Percentiles rank a stretch among this genome's conserved stretches.
These are phyloP conservation scores for Pimephales promelas DNA, from an alignment of 2,113 vertebrate species.

Conservation along the genomic window DNA sequence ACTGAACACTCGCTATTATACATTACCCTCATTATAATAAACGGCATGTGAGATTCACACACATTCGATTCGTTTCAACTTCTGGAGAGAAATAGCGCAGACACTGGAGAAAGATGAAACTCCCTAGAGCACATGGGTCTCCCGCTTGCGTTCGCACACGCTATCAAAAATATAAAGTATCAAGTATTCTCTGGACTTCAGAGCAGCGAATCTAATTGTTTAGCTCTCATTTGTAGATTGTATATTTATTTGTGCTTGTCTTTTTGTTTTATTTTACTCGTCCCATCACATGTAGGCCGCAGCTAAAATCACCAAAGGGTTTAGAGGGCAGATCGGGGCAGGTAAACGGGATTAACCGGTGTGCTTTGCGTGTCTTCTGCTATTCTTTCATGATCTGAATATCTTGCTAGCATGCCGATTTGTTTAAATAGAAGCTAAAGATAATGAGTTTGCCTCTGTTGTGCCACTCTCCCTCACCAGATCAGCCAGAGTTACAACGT, in stretches of 20 bases:
- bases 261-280: background rate
- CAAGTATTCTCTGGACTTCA: no score
- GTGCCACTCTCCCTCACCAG: background rate
- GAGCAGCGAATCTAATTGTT: background rate
- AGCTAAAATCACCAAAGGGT: background rate
- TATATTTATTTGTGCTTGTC: slow-evolving; percentile 23
- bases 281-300: background rate
- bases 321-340: background rate
- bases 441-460: background rate
- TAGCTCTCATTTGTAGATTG: slow-evolving; percentile 14
- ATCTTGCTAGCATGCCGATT: background rate
- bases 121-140: no score
- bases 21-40: no score
- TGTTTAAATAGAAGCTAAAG: background rate
- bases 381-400: background rate
- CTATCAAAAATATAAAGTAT: no score
- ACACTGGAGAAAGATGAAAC: no score
- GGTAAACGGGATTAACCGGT: slow-evolving; percentile 44
- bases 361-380: slow-evolving; percentile 12
- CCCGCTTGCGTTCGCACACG: no score
- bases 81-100: no score
- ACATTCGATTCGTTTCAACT: background rate
- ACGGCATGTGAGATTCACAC: background rate
- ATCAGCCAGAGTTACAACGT: background rate
- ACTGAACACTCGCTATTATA: background rate